Evolutionary conservation across 2,888 invertebrate genomes (phyloP), one percentile per base, ranked within the genome.

Genomic region (Miltochrista miniata): DNA sequence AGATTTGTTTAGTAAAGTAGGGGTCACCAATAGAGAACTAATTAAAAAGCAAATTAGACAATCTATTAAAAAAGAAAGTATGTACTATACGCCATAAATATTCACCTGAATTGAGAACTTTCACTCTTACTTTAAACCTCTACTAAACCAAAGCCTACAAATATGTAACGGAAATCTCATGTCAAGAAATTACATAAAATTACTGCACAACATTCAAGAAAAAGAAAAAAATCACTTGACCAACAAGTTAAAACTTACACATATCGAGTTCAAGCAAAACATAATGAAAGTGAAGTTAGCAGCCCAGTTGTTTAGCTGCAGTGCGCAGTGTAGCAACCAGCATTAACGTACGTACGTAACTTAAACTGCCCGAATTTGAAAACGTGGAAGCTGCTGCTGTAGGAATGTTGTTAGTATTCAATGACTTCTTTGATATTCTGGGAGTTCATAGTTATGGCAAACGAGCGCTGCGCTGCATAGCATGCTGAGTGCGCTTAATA

Each of bases 71-170:
- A 43, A 34, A 35, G 13, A 18, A 14, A 18, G 11, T n/a, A n/a
- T n/a, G n/a, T 1, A 43, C 15, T 34, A 18, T 34, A 8, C 12
- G 34, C 13, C 13, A 34, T 5, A 43, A 43, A 43, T 18, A 35
- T 43, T 43, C 43, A 8, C 34, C 43, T 12, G 31, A 43, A 43
- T 13, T 34, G 10, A 34, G 37, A 13, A 14, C 37, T 15, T 37
- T 37, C 15, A 15, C 18, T n/a, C 9, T 44, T 11, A 44, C 35
- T 44, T n/a, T 36, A 3, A 29, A 36, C 8, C 36, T 44, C 36
- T 44, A 44, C 11, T 43, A 53, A 0, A 30, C 59, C 2, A 36
- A n/a, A n/a, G 59, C 53, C 8, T 59, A 59, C 11, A 49, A 41
- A 3, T 59, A 54, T 31, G 59, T 11, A 24, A 38, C 7, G 24